Evolutionary conservation across 2,888 invertebrate genomes (phyloP), one percentile per base, ranked within the genome.

Genomic region (Idaea straminata): DNA sequence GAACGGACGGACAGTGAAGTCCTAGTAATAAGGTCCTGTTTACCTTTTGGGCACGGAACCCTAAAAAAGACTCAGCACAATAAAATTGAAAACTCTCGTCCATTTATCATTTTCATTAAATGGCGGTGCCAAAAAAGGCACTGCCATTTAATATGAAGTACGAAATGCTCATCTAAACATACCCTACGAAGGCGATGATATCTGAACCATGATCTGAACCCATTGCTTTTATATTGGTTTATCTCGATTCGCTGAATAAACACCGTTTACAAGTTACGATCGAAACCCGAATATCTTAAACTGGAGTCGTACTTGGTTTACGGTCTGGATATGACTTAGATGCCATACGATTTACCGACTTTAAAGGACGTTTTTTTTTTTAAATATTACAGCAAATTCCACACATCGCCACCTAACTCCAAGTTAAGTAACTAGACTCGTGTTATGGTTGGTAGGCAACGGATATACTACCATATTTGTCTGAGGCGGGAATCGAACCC

Each of bases 201-300:
- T 62, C 59, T 65, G 16, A 63, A 68, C 63, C 61, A 10, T 65
- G 63, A 34, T 62, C 59, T 65, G 16, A 63, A 68, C 63, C 61
- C 62, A 61, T 68, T 63, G 61, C 63, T 62, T 62, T 62, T 58
- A 61, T 64, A 67, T 67, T 67, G 65, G 67, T 63, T 60, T 63
- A 65, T 67, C 67, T 10, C 64, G 35, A 58, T 64, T 63, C 63
- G 65, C 65, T 67, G 67, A 67, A 62, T 62, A 61, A 66, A 61
- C 59, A 36, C 65, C 38, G 63, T 67, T 67, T 67, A 61, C 63
- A 59, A 59, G 59, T 59, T 59, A 59, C 59, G 59, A 59, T 59
- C 59, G 16, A 16, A 47, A 59, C 59, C 59, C 59, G 59, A 59
- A 59, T 59, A 59, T 25, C 59, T 59, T 59, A 59, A 16, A 16